Conservation (phyloP, 1,140 invertebrate genomes). For the Paraescarpia echinospica region DNA sequence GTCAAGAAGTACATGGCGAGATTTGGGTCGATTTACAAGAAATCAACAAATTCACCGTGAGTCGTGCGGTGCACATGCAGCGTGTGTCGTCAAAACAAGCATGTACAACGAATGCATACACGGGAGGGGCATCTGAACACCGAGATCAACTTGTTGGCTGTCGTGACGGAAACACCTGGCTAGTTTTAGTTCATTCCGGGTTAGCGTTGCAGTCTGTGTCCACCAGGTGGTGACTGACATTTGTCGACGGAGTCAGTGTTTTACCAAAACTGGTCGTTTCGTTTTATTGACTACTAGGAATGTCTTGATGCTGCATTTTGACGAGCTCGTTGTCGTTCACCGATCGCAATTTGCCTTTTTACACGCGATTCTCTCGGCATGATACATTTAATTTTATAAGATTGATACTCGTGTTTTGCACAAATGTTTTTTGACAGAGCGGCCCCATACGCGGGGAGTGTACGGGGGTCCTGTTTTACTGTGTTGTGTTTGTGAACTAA, state of each 20-base stretch:
- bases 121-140: neutral
- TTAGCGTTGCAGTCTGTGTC: neutral
- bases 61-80: neutral
- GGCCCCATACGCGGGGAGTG: neutral
- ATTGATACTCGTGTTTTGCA: slow-evolving; percentile 5
- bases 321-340: neutral
- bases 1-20: slow-evolving; percentile 95
- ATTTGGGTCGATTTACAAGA: slow-evolving; percentile 68
- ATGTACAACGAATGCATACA: neutral
- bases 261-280: neutral
- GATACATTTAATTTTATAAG: neutral
- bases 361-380: neutral
- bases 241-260: neutral
- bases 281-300: neutral
- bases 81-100: neutral
- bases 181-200: neutral
- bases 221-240: neutral
- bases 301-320: neutral
- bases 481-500: neutral
- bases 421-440: neutral
- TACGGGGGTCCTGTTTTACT: neutral
- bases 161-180: neutral
- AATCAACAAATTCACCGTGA: slow-evolving; percentile 30
- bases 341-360: neutral
- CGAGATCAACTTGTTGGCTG: neutral